phyloP scores from a whole-genome alignment of 2,797 vertebrate species.

The Jordanella pulchra region DNA sequence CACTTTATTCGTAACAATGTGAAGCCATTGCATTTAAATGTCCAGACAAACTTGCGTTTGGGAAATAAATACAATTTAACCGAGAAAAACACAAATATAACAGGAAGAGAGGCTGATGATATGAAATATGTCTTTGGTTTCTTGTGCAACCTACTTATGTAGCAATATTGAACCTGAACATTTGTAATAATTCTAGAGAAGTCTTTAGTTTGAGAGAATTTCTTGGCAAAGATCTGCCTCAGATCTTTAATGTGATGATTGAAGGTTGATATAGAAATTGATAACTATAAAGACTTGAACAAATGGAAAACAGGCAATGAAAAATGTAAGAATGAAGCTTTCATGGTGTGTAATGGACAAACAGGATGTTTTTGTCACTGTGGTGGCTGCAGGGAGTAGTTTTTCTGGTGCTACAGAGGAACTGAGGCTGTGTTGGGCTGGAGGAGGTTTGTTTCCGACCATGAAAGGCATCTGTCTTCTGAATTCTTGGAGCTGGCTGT shows the following conservation, averaged over 20 bases:
- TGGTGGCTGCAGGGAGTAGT: constrained; percentile 19
- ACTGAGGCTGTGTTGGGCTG: constrained; percentile 26
- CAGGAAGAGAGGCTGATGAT: neutral
- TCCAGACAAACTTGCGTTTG: neutral
- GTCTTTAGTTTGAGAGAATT: neutral
- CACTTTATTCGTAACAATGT: neutral
- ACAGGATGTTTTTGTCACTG: constrained; percentile 44
- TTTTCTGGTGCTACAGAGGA: constrained; percentile 22
- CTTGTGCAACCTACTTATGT: neutral
- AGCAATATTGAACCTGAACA: neutral
- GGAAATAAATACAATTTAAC: neutral
- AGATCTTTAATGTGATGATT: neutral
- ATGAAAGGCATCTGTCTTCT: constrained; percentile 11
- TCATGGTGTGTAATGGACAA: constrained; percentile 68
- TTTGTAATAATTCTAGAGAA: neutral
- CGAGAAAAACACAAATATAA: neutral
- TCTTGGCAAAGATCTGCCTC: too few species aligned
- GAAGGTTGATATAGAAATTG: neutral
- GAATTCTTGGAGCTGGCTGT: constrained; percentile 8
- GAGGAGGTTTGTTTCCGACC: constrained; percentile 28
- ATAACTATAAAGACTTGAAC: constrained; percentile 5
- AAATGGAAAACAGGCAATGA: constrained; percentile 3
- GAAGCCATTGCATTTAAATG: neutral
- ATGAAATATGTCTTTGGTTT: neutral
- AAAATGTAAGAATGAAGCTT: neutral